Conservation (phyloP, 1,140 invertebrate species). For the Cephus cinctus region DNA sequence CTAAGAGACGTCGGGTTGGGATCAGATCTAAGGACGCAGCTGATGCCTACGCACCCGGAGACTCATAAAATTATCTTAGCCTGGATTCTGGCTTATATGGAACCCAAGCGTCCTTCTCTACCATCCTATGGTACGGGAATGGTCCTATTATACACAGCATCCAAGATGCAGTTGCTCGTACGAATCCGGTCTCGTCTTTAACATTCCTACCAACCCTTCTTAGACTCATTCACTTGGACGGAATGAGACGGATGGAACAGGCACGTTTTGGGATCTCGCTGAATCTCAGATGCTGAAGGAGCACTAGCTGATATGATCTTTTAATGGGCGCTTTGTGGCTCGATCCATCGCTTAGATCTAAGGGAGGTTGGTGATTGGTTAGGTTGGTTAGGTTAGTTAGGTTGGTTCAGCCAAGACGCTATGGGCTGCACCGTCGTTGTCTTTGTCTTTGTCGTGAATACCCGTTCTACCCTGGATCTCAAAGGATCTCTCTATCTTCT, state of each 20-base stretch:
- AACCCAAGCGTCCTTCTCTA: no score
- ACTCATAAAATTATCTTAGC: conserved; percentile 44
- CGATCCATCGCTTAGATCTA: conserved; percentile 53
- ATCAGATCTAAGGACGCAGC: conserved; percentile 32
- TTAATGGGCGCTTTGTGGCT: conserved; percentile 57
- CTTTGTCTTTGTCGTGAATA: conserved; percentile 43
- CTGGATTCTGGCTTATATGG: no score
- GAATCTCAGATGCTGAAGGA: conserved; percentile 40
- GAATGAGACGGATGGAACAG: conserved; percentile 9
- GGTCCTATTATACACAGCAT: no score
- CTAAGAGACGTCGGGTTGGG: conserved; percentile 10
- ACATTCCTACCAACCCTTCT: no score
- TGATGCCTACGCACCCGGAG: conserved; percentile 38
- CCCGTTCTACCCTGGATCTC: neutral
- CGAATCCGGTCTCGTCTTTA: no score
- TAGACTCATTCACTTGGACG: no score
- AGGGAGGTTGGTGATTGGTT: no score
- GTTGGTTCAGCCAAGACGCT: no score
- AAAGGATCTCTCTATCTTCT: no score
- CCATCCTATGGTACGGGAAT: no score
- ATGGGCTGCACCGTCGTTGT: conserved; percentile 31
- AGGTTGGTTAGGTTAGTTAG: no score
- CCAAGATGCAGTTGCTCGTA: no score
- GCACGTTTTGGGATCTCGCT: conserved; percentile 27
- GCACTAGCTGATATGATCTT: conserved; percentile 53